Conservation (phyloP, 1,140 invertebrate genomes). For the Pseudobourletiella spinata region DNA sequence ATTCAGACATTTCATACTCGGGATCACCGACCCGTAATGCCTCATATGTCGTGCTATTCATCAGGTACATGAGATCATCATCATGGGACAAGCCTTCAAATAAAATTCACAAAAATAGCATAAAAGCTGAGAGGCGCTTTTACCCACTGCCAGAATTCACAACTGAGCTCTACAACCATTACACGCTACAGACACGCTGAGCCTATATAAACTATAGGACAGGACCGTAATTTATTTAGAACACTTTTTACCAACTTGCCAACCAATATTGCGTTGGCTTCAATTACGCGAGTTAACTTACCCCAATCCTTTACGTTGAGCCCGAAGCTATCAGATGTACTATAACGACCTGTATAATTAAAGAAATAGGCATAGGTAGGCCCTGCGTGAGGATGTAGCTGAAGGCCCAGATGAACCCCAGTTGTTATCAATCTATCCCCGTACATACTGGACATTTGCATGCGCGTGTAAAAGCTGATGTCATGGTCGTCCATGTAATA, state of each 20-base stretch:
- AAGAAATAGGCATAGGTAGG: constrained; percentile 22
- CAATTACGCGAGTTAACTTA: too few species aligned
- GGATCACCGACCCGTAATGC: constrained; percentile 16
- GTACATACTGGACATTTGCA: constrained; percentile 12
- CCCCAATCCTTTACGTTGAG: constrained; percentile 20
- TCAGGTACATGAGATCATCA: constrained; percentile 23
- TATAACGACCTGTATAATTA: constrained; percentile 22
- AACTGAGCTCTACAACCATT: too few species aligned
- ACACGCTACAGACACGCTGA: too few species aligned
- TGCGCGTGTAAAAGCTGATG: constrained; percentile 13
- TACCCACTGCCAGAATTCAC: too few species aligned
- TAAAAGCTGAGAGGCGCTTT: too few species aligned
- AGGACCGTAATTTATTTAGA: not conserved
- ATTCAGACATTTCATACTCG: constrained; percentile 30
- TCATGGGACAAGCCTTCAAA: constrained; percentile 14
- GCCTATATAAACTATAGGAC: too few species aligned
- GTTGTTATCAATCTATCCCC: constrained; percentile 19
- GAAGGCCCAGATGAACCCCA: constrained; percentile 15
- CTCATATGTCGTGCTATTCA: constrained; percentile 21
- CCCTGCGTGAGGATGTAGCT: constrained; percentile 14
- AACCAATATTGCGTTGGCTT: too few species aligned
- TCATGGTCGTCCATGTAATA: constrained; percentile 16
- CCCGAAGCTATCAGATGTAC: constrained; percentile 12
- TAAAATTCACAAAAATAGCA: not conserved
- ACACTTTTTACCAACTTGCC: too few species aligned